A percentile compares a stretch with the other conserved stretches of the same genome.
These are phyloP conservation scores for Amphilophus citrinellus DNA, from an alignment of 2,113 vertebrate genomes.

Conservation along the genomic window DNA sequence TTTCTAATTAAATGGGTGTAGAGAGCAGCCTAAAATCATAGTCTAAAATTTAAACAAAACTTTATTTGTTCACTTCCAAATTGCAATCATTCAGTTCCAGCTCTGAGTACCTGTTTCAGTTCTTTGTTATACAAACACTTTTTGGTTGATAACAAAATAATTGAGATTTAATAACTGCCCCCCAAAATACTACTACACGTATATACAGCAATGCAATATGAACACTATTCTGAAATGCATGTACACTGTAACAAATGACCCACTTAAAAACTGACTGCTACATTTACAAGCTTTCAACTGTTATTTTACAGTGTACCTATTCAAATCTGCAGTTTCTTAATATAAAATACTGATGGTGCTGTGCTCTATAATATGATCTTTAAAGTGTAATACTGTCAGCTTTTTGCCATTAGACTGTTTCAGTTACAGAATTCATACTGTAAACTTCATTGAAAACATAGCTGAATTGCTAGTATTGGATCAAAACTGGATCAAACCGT, in stretches of 20 bases:
- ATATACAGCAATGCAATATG: neutral
- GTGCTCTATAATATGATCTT: neutral
- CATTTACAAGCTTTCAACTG: neutral
- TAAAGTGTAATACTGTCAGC: neutral
- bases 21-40: neutral
- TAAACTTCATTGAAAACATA: too few relatives aligned
- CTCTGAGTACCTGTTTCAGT: neutral
- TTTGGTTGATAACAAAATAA: neutral
- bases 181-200: neutral
- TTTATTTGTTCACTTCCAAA: too few relatives aligned
- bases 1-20: neutral
- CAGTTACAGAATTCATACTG: neutral
- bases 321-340: neutral
- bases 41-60: too few relatives aligned
- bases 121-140: neutral
- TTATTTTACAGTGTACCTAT: neutral
- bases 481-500: too few relatives aligned
- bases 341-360: neutral
- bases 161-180: neutral
- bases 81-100: neutral
- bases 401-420: neutral
- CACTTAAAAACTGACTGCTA: neutral
- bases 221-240: neutral
- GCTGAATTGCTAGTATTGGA: too few relatives aligned
- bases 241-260: neutral